Base-by-base conservation (phyloP, 2,113 vertebrate species). In the Pluvialis apricaria region DNA sequence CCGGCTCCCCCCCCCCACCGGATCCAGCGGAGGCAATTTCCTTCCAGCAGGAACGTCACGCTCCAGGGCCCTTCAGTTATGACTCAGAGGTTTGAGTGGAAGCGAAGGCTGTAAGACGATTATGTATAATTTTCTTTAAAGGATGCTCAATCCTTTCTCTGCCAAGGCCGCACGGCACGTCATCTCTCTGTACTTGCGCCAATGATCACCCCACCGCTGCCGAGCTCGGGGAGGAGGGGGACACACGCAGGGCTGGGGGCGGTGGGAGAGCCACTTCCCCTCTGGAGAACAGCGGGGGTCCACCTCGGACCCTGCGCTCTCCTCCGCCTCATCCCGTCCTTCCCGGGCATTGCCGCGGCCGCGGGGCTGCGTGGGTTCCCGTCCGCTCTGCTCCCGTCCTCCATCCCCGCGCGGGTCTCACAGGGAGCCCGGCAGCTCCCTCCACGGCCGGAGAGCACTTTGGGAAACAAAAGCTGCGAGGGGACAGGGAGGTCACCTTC, bases 21-120 rank as follows among this genome's bases (percentile, higher is more conserved):
- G 93, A 87, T 96, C 86, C 95, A 78, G 75, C 82, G 24, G 4
- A 91, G 94, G 96, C 92, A 95, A 96, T 95, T 97, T 97, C 96
- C 96, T 93, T 85, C 83, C 92, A 86, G 79, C 92, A 87, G 91
- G 94, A 96, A 94, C 92, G 92, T 91, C 91, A 97, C 64, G 93
- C 93, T 96, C 95, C 92, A 90, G 95, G 86, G 92, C 95, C 90
- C 96, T 96, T 97, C 93, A 90, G 95, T 92, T 87, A 86, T 97
- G 97, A 97, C 94, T 97, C 97, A 97, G 95, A 95, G 92, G 55
- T 57, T 42, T 76, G 93, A 91, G 82, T 79, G 92, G 88, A 91
- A 94, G 87, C 60, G 40, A 92, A 79, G 91, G 95, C 94, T 92
- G 65, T 20, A 68, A 89, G 93, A 90, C 45, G 92, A 97, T 96